These are phyloP conservation scores for Brachyhypopomus occidentalis DNA, from an alignment of 2,113 vertebrate genomes.

Conservation along the genomic window DNA sequence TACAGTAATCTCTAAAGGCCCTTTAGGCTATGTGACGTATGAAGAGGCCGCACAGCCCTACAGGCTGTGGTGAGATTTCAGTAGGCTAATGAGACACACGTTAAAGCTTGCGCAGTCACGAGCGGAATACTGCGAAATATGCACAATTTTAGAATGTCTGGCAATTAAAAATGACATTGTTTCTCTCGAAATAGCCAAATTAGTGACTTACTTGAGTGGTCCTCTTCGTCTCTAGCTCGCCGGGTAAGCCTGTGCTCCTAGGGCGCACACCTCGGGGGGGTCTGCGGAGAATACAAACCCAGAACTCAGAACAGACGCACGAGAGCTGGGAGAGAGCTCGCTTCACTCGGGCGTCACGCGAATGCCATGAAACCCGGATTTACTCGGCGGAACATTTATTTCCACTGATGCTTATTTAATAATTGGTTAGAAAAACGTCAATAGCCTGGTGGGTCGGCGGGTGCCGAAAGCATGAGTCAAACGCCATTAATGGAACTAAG, in stretches of 20 bases:
- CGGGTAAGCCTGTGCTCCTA: slow-evolving; percentile 86
- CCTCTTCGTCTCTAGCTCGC: slow-evolving; percentile 73
- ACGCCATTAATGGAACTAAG: not conserved
- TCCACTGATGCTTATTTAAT: not conserved
- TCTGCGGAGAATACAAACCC: slow-evolving; percentile 83
- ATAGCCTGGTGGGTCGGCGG: not conserved
- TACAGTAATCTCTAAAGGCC: too few relatives aligned
- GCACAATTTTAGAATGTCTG: not conserved
- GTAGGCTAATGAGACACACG: too few relatives aligned
- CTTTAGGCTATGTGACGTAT: too few relatives aligned
- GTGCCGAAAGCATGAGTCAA: not conserved
- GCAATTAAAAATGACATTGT: not conserved
- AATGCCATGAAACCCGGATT: too few relatives aligned
- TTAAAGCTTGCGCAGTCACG: too few relatives aligned
- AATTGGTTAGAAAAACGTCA: not conserved
- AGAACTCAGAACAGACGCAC: not conserved
- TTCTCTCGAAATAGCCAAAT: not conserved
- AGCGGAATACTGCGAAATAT: not conserved
- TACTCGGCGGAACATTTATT: not conserved
- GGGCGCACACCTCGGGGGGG: slow-evolving; percentile 81
- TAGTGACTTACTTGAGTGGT: slow-evolving; percentile 72
- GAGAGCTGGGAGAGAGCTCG: not conserved
- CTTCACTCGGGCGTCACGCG: not conserved
- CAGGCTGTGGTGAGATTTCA: too few relatives aligned
- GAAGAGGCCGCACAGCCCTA: too few relatives aligned